Conservation (phyloP, 2,113 vertebrate genomes). For the Hemiscyllium ocellatum region DNA sequence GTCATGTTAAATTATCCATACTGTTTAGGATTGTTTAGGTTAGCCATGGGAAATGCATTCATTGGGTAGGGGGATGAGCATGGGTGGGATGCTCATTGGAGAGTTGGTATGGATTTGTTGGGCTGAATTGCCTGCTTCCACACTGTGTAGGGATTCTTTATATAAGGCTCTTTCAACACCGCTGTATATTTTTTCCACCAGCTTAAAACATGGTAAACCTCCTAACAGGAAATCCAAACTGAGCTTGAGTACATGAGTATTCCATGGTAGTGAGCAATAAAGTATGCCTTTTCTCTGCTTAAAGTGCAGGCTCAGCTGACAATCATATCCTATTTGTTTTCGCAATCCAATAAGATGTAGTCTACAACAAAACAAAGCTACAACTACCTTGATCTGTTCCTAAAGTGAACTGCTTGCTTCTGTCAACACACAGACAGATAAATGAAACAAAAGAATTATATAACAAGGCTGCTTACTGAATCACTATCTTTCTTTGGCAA, state of each 20-base stretch:
- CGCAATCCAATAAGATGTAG: background rate
- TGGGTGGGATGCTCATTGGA: no score
- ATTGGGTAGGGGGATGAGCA: no score
- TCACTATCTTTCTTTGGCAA: background rate
- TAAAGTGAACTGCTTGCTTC: no score
- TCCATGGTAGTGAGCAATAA: background rate
- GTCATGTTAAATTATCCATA: no score
- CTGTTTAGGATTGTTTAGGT: no score
- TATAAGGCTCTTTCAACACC: no score
- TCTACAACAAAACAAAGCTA: background rate
- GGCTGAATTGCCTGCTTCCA: no score
- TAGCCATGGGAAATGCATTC: no score
- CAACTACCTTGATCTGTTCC: background rate
- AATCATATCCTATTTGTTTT: background rate
- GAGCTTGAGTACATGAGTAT: background rate
- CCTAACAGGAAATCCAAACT: background rate
- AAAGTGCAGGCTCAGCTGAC: background rate
- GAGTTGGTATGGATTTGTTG: no score
- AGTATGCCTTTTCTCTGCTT: background rate
- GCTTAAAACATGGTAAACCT: background rate
- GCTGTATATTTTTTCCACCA: background rate
- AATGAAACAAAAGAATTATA: background rate
- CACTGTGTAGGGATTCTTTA: no score
- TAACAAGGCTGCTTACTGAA: background rate
- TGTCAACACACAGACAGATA: background rate